A percentile compares a stretch with the other conserved stretches of the same genome.
phyloP scores from a whole-genome alignment of 1,140 invertebrate species.

The Drosophila sp. region DNA sequence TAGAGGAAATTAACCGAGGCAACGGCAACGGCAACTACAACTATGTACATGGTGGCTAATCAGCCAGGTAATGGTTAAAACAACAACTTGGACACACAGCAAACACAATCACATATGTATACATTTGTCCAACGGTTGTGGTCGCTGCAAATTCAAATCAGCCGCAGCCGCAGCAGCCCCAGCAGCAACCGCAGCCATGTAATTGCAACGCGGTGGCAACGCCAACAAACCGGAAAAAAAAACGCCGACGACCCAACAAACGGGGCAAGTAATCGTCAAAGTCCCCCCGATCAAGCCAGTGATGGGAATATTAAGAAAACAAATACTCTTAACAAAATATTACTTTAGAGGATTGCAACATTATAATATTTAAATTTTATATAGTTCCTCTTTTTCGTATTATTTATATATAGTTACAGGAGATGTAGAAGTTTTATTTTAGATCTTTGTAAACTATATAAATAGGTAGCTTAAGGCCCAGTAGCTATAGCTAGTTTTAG shows the following conservation, averaged over 20 bases:
- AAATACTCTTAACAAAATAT: no score
- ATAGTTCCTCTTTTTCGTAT: no score
- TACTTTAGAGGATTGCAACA: no score
- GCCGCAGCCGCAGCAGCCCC: neutral
- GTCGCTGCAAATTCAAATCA: constrained; percentile 40
- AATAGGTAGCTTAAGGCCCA: no score
- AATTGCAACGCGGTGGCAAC: constrained; percentile 63
- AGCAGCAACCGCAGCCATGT: constrained; percentile 15
- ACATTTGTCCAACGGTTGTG: constrained; percentile 29
- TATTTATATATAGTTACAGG: no score
- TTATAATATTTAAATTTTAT: no score
- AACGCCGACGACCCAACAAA: constrained; percentile 22
- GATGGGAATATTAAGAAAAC: neutral
- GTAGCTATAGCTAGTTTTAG: no score
- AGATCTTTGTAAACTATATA: no score
- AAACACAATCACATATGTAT: neutral
- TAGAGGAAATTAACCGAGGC: constrained; percentile 53
- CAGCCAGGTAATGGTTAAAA: constrained; percentile 20
- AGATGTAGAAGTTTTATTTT: no score
- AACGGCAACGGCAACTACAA: constrained; percentile 19
- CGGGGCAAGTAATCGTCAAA: constrained; percentile 22
- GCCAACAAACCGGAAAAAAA: constrained; percentile 39
- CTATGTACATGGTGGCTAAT: constrained; percentile 33
- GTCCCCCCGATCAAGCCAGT: constrained; percentile 1
- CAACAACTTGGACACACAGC: constrained; percentile 1